Evolutionary conservation across 2,797 vertebrate species (phyloP).

Genomic region (Pipistrellus pipistrellus): DNA sequence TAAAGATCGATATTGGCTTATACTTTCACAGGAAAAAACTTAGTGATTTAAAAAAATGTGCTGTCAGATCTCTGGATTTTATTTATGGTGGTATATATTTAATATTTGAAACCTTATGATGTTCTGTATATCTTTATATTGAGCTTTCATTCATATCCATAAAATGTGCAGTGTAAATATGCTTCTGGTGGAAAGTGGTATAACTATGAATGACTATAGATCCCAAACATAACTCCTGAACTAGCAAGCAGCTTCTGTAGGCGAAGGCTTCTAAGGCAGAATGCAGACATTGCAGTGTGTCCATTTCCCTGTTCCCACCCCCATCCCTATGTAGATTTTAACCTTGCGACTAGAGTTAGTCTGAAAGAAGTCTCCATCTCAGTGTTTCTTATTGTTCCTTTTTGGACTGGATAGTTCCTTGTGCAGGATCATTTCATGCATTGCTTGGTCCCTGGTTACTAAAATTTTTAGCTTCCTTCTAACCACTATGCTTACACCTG

Average conservation of each 20-base stretch:
- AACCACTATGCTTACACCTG: background rate
- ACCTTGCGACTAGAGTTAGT: background rate
- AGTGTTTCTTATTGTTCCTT: background rate
- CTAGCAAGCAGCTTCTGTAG: background rate
- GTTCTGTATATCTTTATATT: background rate
- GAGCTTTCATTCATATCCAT: background rate
- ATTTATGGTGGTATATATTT: background rate
- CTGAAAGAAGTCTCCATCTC: background rate
- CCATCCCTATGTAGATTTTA: background rate
- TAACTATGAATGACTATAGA: background rate
- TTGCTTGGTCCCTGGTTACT: background rate
- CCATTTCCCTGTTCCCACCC: fast-evolving
- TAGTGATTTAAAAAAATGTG: background rate
- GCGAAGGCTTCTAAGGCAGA: background rate
- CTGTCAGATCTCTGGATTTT: conserved; percentile 17
- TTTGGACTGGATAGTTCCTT: background rate
- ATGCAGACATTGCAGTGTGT: background rate
- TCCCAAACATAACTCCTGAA: background rate
- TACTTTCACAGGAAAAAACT: background rate
- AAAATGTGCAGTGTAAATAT: background rate
- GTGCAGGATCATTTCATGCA: background rate
- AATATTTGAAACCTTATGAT: background rate
- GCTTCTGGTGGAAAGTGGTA: background rate
- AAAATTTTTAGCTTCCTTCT: background rate
- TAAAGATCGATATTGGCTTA: background rate